Conservation (phyloP, 2,888 invertebrate genomes). For the Scotopteryx bipunctaria region DNA sequence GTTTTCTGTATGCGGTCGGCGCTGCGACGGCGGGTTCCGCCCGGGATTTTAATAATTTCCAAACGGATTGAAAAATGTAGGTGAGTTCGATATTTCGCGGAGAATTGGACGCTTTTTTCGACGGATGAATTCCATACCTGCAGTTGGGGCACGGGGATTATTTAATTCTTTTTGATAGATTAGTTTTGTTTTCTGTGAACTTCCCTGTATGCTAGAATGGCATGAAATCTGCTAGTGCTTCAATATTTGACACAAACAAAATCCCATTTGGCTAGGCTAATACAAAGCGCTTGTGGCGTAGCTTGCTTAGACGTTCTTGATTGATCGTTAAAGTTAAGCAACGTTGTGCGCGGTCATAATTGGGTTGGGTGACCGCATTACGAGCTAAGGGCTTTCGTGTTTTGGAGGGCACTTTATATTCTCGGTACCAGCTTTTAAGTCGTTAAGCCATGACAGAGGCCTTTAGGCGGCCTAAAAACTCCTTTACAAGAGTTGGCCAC, state of each 20-base stretch:
- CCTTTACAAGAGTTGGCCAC: too few relatives aligned
- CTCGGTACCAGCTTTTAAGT: too few relatives aligned
- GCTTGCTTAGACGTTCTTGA: too few relatives aligned
- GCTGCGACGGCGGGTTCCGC: constrained; percentile 47
- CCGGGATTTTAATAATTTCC: constrained; percentile 69
- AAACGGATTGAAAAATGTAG: constrained; percentile 59
- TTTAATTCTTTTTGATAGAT: constrained; percentile 9
- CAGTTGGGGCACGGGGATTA: constrained; percentile 13
- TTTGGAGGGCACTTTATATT: too few relatives aligned
- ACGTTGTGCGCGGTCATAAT: too few relatives aligned
- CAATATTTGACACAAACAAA: background rate
- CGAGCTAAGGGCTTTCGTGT: too few relatives aligned
- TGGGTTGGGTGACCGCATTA: too few relatives aligned
- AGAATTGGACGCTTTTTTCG: constrained; percentile 20
- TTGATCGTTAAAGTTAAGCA: too few relatives aligned
- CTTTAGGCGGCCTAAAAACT: too few relatives aligned
- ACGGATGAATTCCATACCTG: constrained; percentile 24
- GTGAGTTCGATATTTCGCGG: constrained; percentile 33
- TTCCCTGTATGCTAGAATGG: background rate
- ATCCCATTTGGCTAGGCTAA: too few relatives aligned
- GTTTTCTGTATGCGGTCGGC: constrained; percentile 24
- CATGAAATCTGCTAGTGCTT: background rate
- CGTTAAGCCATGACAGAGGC: too few relatives aligned
- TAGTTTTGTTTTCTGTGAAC: constrained; percentile 8
- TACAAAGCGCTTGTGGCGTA: too few relatives aligned